Evolutionary conservation across 2,888 invertebrate species (phyloP), one percentile per base, ranked within the genome.

Genomic region (Campoletis raptor): DNA sequence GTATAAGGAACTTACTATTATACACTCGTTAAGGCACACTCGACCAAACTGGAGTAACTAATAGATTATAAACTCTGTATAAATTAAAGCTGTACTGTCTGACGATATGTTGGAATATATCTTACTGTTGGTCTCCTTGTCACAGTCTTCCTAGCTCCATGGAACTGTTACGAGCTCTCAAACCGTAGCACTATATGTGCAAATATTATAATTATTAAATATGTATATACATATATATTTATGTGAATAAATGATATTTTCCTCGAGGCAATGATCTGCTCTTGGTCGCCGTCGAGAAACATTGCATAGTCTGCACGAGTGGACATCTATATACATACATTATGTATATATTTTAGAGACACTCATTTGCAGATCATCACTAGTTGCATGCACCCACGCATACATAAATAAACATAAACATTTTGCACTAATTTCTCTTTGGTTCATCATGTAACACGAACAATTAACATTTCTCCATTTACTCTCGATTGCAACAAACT

Each of bases 61-160:
- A 94, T 93, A 94, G 91, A 94, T 93, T 93, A 91, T 92, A 90
- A 93, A 92, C 91, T 93, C 91, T 91, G 36, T 74, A 93, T 94
- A 92, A 94, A 94, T 94, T 94, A 93, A 93, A 93, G 92, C 90
- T 91, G 88, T 90, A 90, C 89, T 88, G 84, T 45, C 74, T 80
- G 83, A 83, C 72, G 66, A 81, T 79, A 30, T 64, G 67, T 79
- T 73, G 18, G 24, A 15, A 52, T 37, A 12, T 64, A 24, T 45
- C 40, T 74, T 54, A 18, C 40, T 52, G 40, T 36, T 74, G 45
- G 66, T 61, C 57, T 36, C 72, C 66, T 69, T 70, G 40, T 77
- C 36, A 52, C 40, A 4, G 72, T 66, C 79, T 79, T 42, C 61
- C 81, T 67, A 52, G 45, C n/a, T 74, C 24, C 57, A 30, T 78